Evolutionary conservation across 2,113 vertebrate species (phyloP), one percentile per base, ranked within the genome.

Genomic region (Parus major): DNA sequence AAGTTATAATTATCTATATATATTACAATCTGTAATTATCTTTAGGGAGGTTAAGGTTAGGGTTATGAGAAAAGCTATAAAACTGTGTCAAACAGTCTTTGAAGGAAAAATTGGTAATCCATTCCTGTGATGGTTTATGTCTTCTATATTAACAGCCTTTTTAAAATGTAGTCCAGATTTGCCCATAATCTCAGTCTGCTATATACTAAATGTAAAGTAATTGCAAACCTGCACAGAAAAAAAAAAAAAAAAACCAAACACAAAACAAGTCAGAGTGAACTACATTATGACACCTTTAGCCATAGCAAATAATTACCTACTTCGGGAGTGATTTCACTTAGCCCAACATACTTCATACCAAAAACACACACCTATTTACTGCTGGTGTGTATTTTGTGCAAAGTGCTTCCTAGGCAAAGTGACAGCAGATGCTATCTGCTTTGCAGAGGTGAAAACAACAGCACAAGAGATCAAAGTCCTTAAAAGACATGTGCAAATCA

Each of bases 251-350:
- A 12, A 4, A 70, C 20, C 13, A 3, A 53, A 2, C 11, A 6
- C 44, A 55, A 55, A 50, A 3, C 0, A 0, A 5, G 28, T 53
- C 39, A 77, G 56, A 33, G 5, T 2, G 2, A 77, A 24, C 4
- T n/a, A 31, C 4, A 36, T 76, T 91, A 79, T 85, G 27, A 41
- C 3, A 28, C 22, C 3, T 41, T 56, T 31, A 60, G 16, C 44
- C 16, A 6, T 9, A 61, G 8, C 5, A 24, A 75, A 28, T 5
- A 29, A 5, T 41, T 56, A 27, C 14, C 27, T 53, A 12, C 9
- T 64, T 66, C 39, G 71, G 15, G 22, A 79, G 5, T 15, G 13
- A 9, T 76, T 85, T 94, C 29, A 52, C 9, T 86, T 42, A 71
- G 23, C 9, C 79, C 31, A 83, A 27, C 31, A 36, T 7, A 50